Base-by-base conservation (phyloP, 2,888 invertebrate genomes). In the Acronicta aceris region DNA sequence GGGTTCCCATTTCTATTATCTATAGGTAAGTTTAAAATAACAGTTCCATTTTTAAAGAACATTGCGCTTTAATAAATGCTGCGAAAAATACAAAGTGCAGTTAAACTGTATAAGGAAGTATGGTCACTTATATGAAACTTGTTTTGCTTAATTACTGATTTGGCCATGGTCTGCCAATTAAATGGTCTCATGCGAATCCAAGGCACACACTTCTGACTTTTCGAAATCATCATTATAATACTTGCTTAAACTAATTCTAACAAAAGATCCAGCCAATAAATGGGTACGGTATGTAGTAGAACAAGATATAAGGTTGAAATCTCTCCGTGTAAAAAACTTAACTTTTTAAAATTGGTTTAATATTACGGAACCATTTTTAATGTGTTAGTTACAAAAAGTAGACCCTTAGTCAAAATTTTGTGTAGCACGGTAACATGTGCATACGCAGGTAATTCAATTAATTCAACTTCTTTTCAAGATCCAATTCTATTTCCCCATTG, bases 361-460 rank as follows among this genome's bases (percentile, higher is more conserved):
- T 38, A n/a, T 38, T 2, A n/a, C n/a, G 38, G 2, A 7, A n/a
- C 0, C 13, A 17, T 16, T 41, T 3, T 13, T 13, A 21, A 21
- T 5, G 0, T 13, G 17, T 30, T n/a, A 9, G 30, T 5, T 9
- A 43, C 9, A 52, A 52, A 52, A 52, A 43, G 9, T 33, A 27
- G 6, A 42, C 41, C 43, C 42, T 30, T 30, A 30, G 41, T 51
- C 12, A 21, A 27, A 27, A 16, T 42, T n/a, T 10, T 40, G 38
- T 16, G 36, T 48, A 48, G 25, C 25, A 15, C 36, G 36, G 40
- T 43, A 55, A 30, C 45, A 42, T 41, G 21, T 43, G 51, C 8
- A 9, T 47, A 63, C 21, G 53, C 70, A 67, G 67, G 67, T 70
- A 64, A 21, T 27, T 50, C 40, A 48, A 53, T 54, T 69, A 27